Base-by-base conservation (phyloP, 2,113 vertebrate species). In the Amphiprion percula region DNA sequence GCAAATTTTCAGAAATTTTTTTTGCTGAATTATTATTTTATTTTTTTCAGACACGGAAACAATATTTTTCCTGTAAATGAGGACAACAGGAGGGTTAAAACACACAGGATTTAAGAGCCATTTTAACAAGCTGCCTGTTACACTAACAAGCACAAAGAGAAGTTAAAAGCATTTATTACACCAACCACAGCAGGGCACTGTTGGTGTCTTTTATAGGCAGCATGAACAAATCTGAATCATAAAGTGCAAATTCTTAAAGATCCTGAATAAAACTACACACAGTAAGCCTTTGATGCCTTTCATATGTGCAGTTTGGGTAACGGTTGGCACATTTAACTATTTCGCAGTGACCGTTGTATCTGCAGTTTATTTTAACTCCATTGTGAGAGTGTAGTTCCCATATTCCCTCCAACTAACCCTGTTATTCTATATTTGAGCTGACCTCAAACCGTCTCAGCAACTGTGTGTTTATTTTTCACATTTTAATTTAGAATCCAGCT, bases 221-320 rank as follows among this genome's bases (percentile, higher is more conserved):
- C 10, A 41, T 0, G 1, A 14, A 14, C 46, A 47, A 65, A 49
- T 8, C 16, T 66, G 21, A 61, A 11, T 41, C 23, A 64, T 60
- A 68, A 62, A 81, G 78, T 74, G 60, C 65, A 80, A 53, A 41
- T 52, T 53, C 15, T 41, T 41, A 54, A 68, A 24, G 1, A 26
- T 26, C 16, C 17, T 15, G 3, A 14, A 41, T 19, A 7, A 62
- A 53, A 62, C 1, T 0, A 37, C 4, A 74, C 23, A 66, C 8
- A 23, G 52, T n/a, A 44, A 33, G 14, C 52, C 50, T 79, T 16
- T 46, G 30, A 33, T 10, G 26, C 16, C 15, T 39, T 26, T 55
- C 30, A 15, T 19, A n/a, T n/a, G 1, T n/a, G n/a, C 15, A 30
- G 59, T 17, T 53, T 26, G 0, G 7, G 4, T 37, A 39, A 15